Percentiles rank a stretch among this genome's conserved stretches.
Evolutionary conservation across 53 echinoderm and acorn worm genomes (phyloP).

Genomic region (Apostichopus leukothele): DNA sequence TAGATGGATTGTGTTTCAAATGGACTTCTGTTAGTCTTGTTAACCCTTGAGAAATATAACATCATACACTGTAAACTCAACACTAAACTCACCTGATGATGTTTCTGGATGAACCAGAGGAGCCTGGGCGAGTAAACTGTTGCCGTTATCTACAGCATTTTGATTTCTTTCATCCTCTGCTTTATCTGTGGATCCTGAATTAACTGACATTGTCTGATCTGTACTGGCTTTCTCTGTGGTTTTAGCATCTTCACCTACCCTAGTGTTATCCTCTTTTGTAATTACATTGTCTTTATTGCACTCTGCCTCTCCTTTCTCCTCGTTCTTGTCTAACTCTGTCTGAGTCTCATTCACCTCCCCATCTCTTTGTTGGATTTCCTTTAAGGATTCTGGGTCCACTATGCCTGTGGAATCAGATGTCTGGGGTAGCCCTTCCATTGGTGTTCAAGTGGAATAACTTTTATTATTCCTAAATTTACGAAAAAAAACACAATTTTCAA

Average conservation of each 20-base stretch:
- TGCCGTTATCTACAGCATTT: background rate
- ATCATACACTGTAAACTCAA: background rate
- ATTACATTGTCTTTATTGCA: background rate
- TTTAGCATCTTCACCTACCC: background rate
- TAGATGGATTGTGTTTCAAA: too few relatives aligned
- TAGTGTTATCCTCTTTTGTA: background rate
- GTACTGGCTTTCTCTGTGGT: background rate
- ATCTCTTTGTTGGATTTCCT: background rate
- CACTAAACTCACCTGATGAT: constrained; percentile 22
- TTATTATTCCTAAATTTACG: too few relatives aligned
- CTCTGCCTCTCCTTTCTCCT: background rate
- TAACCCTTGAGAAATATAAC: background rate
- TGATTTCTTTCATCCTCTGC: background rate
- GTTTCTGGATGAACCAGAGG: constrained; percentile 29
- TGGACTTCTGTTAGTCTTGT: too few relatives aligned
- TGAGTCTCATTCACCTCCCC: background rate
- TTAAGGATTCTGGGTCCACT: constrained; percentile 13
- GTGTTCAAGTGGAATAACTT: background rate
- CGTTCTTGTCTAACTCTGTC: background rate
- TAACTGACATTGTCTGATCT: background rate
- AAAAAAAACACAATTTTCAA: too few relatives aligned
- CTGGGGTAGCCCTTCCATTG: constrained; percentile 12
- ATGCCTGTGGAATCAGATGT: background rate
- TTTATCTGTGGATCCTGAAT: background rate
- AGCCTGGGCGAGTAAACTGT: constrained; percentile 23